These are phyloP conservation scores for Eristalinus aeneus DNA, from an alignment of 2,888 invertebrate genomes.

Conservation along the genomic window DNA sequence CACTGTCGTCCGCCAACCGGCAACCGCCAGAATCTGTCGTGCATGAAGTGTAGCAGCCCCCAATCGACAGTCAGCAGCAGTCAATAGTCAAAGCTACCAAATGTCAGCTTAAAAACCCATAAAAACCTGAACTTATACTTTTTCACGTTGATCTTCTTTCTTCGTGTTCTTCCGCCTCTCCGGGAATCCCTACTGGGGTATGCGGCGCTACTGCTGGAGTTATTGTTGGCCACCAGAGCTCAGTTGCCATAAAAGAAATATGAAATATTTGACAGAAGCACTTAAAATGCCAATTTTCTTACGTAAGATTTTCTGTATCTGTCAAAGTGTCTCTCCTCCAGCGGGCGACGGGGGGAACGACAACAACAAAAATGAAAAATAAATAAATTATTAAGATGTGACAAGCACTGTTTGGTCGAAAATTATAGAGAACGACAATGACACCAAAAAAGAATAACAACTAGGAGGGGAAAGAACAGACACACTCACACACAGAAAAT, in stretches of 20 bases:
- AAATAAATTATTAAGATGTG: slow-evolving; percentile 16
- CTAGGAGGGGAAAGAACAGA: not conserved
- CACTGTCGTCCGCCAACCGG: not conserved
- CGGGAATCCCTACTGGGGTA: not conserved
- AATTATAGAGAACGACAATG: slow-evolving; percentile 21
- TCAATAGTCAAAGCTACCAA: slow-evolving; percentile 15
- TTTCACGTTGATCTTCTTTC: not conserved
- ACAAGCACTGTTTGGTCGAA: slow-evolving; percentile 29
- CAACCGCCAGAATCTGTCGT: not conserved
- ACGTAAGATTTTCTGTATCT: slow-evolving; percentile 4
- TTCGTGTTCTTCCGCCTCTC: not conserved
- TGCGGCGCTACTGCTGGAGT: not conserved
- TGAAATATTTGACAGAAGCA: slow-evolving; percentile 48
- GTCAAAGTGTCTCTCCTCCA: not conserved
- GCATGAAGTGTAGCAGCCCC: not conserved
- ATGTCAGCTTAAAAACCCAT: slow-evolving; percentile 34
- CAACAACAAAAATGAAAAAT: not conserved
- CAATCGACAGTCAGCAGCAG: slow-evolving; percentile 23
- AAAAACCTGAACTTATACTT: slow-evolving; percentile 26
- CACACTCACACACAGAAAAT: not conserved
- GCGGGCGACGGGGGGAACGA: not conserved
- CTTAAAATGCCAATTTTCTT: slow-evolving; percentile 41
- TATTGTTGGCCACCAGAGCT: not conserved
- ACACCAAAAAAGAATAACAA: not conserved
- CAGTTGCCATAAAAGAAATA: slow-evolving; percentile 42